Evolutionary conservation across 2,888 invertebrate genomes (phyloP).

Genomic region (Zonitis immaculata): DNA sequence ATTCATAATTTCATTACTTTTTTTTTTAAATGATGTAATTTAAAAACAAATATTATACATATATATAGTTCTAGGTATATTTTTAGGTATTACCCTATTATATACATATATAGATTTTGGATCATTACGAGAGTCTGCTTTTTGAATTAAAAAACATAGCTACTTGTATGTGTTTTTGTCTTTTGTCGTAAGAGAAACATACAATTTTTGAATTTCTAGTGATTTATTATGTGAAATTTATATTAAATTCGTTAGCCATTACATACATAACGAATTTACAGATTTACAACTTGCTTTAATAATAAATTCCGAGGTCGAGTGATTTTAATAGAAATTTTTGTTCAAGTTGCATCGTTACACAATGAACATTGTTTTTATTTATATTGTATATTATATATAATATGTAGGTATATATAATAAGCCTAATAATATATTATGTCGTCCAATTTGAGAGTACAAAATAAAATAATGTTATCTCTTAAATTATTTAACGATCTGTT

Average conservation of each 20-base stretch:
- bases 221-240: not conserved
- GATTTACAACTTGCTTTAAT: conserved; percentile 4
- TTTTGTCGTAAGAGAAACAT: no score
- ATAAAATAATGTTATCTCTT: not conserved
- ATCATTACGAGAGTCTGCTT: no score
- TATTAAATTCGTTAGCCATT: not conserved
- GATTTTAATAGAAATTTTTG: conserved; percentile 7
- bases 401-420: no score
- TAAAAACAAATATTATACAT: not conserved
- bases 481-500: not conserved
- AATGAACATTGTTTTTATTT: conserved; percentile 7
- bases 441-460: not conserved
- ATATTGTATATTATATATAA: not conserved
- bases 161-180: no score
- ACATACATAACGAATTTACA: not conserved
- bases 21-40: not conserved
- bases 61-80: no score
- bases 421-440: not conserved
- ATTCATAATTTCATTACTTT: not conserved
- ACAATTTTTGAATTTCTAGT: no score
- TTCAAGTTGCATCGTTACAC: conserved; percentile 3
- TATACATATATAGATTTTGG: no score
- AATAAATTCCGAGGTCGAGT: conserved; percentile 4
- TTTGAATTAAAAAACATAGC: no score
- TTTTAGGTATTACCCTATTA: no score